Conservation (phyloP, 2,113 vertebrate genomes). For the Otis tarda region DNA sequence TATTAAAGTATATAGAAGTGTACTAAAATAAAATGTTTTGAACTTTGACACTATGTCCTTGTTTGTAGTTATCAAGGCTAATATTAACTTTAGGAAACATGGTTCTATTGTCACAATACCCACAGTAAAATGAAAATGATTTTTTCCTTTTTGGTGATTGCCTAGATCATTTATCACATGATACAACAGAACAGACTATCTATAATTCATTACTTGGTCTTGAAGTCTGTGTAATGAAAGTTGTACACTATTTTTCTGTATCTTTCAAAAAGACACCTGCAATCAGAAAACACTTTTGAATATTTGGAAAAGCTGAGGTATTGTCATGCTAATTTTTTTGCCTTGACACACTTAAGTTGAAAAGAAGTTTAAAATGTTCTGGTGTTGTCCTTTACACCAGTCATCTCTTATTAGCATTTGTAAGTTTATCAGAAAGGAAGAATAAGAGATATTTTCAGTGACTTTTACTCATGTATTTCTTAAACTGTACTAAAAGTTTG, state of each 20-base stretch:
- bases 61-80: not conserved
- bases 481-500: not conserved
- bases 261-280: not conserved
- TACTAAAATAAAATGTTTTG: not conserved
- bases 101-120: not conserved
- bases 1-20: not conserved
- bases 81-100: not conserved
- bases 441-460: not conserved
- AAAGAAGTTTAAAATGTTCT: not conserved
- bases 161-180: not conserved
- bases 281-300: not conserved
- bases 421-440: not conserved
- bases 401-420: not conserved
- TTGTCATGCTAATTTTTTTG: not conserved
- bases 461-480: not conserved
- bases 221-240: not conserved
- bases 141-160: not conserved
- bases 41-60: not conserved
- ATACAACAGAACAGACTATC: not conserved
- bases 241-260: not conserved
- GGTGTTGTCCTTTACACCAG: not conserved
- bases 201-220: not conserved
- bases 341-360: fast-evolving
- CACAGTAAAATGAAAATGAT: not conserved
- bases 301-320: not conserved